Evolutionary conservation across 2,888 invertebrate genomes (phyloP).

Genomic region (Anodontia alba): DNA sequence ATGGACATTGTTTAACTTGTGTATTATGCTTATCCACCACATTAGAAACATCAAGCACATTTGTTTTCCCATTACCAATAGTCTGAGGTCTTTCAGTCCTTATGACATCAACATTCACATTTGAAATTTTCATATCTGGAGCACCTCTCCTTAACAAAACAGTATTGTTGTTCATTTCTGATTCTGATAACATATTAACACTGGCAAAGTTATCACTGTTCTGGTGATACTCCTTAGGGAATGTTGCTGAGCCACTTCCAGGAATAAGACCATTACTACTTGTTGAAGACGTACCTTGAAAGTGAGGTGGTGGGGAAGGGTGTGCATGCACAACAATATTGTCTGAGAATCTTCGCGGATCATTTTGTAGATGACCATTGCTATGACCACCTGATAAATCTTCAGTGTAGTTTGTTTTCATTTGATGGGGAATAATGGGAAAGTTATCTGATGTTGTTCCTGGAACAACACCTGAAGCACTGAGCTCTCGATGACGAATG

Average conservation of each 20-base stretch:
- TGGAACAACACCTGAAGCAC: conserved; percentile 33
- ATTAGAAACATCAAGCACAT: neutral
- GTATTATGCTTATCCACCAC: neutral
- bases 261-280: conserved; percentile 33
- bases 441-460: conserved; percentile 57
- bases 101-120: neutral
- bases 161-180: conserved; percentile 2
- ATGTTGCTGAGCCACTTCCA: conserved; percentile 12
- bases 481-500: conserved; percentile 49
- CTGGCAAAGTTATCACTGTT: neutral
- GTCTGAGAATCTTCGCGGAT: neutral
- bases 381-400: conserved; percentile 38
- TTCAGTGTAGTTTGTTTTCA: conserved; percentile 11
- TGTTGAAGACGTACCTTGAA: neutral
- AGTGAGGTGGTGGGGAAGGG: neutral
- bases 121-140: neutral
- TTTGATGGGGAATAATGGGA: conserved; percentile 29
- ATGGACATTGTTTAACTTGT: neutral
- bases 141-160: neutral
- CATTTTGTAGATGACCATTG: conserved; percentile 23
- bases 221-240: neutral
- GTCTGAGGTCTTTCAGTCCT: neutral
- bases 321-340: neutral
- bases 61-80: neutral
- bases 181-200: neutral